Percentiles rank a stretch among this genome's conserved stretches.
Conservation (phyloP, 2,797 vertebrate genomes). For the Kryptopterus vitreolus region DNA sequence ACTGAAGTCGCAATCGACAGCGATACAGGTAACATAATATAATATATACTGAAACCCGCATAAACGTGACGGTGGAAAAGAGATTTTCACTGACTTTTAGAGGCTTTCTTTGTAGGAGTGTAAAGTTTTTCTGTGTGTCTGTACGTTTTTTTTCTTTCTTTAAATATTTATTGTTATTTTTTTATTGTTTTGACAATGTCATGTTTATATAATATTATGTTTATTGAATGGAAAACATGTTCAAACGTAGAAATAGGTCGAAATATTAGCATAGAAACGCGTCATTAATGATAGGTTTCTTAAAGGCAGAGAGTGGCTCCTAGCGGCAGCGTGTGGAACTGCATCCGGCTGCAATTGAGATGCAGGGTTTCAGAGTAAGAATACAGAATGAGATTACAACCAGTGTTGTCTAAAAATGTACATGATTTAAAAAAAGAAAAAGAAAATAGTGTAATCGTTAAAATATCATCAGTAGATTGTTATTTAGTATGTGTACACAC, state of each 20-base stretch:
- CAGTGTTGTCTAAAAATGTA: too few relatives aligned
- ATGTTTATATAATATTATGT: neutral
- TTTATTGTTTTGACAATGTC: conserved; percentile 35
- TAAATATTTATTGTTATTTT: neutral
- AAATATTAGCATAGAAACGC: conserved; percentile 11
- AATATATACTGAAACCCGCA: neutral
- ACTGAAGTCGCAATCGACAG: neutral
- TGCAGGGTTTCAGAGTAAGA: neutral
- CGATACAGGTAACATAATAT: too few relatives aligned
- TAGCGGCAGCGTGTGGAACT: conserved; percentile 56
- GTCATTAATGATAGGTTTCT: conserved; percentile 19
- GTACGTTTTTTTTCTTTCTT: neutral
- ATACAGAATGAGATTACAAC: neutral
- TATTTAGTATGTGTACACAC: too few relatives aligned
- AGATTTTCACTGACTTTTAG: neutral
- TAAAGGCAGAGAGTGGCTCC: conserved; percentile 69
- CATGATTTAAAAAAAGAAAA: too few relatives aligned
- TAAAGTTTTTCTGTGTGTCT: neutral
- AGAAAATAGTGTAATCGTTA: too few relatives aligned
- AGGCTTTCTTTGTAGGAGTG: neutral
- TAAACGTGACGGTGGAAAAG: neutral
- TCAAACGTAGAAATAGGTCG: neutral
- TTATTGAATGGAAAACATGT: conserved; percentile 1
- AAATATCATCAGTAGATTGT: too few relatives aligned
- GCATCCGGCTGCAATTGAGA: neutral